These are phyloP conservation scores for Rotaria magnacalcarata DNA, from an alignment of 2,888 invertebrate genomes.

Conservation along the genomic window DNA sequence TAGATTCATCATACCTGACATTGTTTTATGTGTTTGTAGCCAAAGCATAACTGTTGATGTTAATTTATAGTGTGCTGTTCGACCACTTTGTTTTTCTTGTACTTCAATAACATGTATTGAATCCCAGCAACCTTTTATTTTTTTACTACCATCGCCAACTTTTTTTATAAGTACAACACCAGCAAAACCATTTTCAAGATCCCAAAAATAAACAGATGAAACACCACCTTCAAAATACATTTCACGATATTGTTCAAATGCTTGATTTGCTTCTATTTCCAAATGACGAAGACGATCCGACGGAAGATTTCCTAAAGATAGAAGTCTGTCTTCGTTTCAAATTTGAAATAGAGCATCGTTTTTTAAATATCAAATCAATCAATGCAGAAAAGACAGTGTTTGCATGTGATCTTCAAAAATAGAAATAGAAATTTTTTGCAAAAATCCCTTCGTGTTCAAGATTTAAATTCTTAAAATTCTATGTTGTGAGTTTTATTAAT, in stretches of 20 bases:
- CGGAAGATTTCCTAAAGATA: conserved; percentile 77
- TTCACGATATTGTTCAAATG: conserved; percentile 95
- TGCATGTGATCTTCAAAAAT: too few relatives aligned
- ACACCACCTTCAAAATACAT: conserved; percentile 99
- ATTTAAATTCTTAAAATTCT: too few relatives aligned
- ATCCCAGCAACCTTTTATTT: conserved; percentile 83
- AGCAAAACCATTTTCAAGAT: conserved; percentile 86
- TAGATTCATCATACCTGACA: conserved; percentile 95
- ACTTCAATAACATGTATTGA: conserved; percentile 99
- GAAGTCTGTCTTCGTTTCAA: neutral
- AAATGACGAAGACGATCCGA: conserved; percentile 90
- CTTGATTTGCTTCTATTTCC: conserved; percentile 94
- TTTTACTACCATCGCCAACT: conserved; percentile 66
- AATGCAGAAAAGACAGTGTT: too few relatives aligned
- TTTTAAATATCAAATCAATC: too few relatives aligned
- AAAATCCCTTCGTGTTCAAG: too few relatives aligned
- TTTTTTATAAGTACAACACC: conserved; percentile 97
- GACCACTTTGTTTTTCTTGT: conserved; percentile 76
- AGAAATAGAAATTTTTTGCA: too few relatives aligned
- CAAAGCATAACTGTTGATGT: conserved; percentile 98
- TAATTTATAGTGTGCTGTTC: conserved; percentile 89
- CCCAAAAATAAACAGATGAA: conserved; percentile 98
- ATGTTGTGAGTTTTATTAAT: too few relatives aligned
- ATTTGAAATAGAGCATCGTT: too few relatives aligned
- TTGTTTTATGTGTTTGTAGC: conserved; percentile 89